A percentile compares a stretch with the other conserved stretches of the same genome.
Evolutionary conservation across 2,113 vertebrate species (phyloP).

Genomic region (Sorex araneus): DNA sequence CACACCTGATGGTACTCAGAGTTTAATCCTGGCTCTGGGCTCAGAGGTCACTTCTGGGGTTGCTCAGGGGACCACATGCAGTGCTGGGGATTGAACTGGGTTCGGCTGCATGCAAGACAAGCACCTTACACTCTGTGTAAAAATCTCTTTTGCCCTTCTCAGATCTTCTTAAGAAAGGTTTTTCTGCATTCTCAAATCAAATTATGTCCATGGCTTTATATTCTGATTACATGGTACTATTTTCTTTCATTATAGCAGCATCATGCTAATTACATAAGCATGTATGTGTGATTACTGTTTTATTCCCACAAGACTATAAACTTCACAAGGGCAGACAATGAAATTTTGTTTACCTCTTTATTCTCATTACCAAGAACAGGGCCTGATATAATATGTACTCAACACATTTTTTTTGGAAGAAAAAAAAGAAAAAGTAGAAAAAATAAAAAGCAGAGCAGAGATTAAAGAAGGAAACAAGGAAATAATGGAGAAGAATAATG

Average conservation of each 20-base stretch:
- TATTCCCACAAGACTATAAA: slow-evolving; percentile 35
- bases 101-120: not conserved
- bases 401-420: slow-evolving; percentile 50
- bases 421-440: not conserved
- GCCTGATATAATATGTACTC: not conserved
- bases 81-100: not conserved
- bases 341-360: not conserved
- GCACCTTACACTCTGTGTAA: not conserved
- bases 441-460: not conserved
- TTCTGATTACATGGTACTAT: not conserved
- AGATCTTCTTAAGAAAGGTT: not conserved
- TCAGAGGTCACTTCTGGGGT: too few species aligned
- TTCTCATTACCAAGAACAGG: not conserved
- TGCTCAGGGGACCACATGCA: not conserved
- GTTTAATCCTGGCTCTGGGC: too few species aligned
- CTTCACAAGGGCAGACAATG: not conserved
- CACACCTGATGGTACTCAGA: too few species aligned
- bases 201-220: not conserved
- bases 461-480: not conserved
- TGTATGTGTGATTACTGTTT: slow-evolving; percentile 8
- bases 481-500: not conserved
- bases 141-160: not conserved
- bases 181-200: slow-evolving; percentile 23
- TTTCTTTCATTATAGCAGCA: slow-evolving; percentile 39
- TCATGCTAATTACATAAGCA: not conserved